Conservation (phyloP, 2,888 invertebrate species). For the Zaprionus bogoriensis region DNA sequence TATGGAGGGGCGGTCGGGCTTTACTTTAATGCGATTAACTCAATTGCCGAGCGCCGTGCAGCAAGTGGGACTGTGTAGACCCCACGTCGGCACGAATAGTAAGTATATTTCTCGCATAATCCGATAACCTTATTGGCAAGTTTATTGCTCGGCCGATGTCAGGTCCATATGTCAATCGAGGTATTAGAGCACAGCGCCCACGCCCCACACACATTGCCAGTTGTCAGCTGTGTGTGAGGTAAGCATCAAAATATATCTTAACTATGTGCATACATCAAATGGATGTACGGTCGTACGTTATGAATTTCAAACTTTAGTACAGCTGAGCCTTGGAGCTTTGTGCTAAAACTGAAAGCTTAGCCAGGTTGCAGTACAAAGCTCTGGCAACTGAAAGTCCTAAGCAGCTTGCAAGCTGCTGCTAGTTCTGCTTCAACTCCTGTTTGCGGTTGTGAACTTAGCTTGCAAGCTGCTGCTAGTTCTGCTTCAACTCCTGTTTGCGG, state of each 20-base stretch:
- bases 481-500: no score
- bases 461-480: no score
- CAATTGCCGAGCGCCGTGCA: slow-evolving; percentile 45
- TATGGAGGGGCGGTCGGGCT: slow-evolving; percentile 15
- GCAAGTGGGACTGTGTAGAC: neutral
- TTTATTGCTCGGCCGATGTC: slow-evolving; percentile 41
- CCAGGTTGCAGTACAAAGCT: neutral
- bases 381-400: neutral
- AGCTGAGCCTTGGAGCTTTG: neutral
- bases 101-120: slow-evolving; percentile 36
- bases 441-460: no score
- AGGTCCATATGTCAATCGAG: slow-evolving; percentile 50
- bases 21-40: slow-evolving; percentile 65
- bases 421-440: no score
- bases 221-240: neutral
- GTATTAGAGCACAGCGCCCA: slow-evolving; percentile 29
- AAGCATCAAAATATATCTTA: neutral
- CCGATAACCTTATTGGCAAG: slow-evolving; percentile 51
- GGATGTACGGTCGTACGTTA: neutral
- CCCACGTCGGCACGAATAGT: neutral
- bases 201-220: neutral
- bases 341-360: neutral
- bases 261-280: neutral
- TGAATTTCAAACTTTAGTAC: neutral
- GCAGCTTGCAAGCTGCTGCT: no score